A percentile compares a stretch with the other conserved stretches of the same genome.
Evolutionary conservation across 2,888 invertebrate species (phyloP).

Genomic region (Ormyrus nitidulus): DNA sequence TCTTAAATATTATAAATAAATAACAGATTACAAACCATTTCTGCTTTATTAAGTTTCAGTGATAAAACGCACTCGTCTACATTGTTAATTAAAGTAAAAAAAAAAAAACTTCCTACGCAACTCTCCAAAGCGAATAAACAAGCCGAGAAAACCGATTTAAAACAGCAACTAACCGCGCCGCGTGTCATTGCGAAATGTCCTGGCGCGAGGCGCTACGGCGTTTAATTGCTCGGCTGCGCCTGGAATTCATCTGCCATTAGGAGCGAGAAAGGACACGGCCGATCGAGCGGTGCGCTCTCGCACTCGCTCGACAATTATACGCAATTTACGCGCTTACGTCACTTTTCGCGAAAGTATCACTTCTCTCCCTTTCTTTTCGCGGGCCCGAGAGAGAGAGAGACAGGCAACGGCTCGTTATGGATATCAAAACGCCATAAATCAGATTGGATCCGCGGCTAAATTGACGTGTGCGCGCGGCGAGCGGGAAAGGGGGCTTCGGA

Average conservation of each 20-base stretch:
- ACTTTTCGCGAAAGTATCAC: constrained; percentile 31
- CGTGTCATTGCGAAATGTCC: constrained; percentile 30
- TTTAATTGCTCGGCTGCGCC: constrained; percentile 35
- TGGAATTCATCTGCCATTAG: constrained; percentile 46
- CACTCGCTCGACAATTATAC: constrained; percentile 30
- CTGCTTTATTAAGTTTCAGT: too few species aligned
- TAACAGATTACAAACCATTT: too few species aligned
- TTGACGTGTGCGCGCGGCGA: constrained; percentile 21
- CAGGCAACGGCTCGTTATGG: constrained; percentile 34
- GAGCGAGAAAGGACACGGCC: not conserved
- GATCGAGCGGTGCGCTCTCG: not conserved
- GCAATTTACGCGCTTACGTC: constrained; percentile 43
- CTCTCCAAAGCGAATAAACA: too few species aligned
- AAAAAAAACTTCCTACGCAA: too few species aligned
- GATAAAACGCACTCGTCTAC: too few species aligned
- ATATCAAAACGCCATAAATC: constrained; percentile 47
- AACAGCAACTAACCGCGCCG: not conserved
- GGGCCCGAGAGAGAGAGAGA: not conserved
- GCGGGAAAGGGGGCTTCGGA: not conserved
- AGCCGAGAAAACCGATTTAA: too few species aligned
- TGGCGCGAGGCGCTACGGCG: not conserved
- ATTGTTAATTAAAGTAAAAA: too few species aligned
- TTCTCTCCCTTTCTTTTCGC: not conserved
- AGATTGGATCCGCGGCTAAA: constrained; percentile 47
- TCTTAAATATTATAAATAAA: too few species aligned